phyloP scores from a whole-genome alignment of 2,113 vertebrate genomes.

The Acanthisitta chloris region DNA sequence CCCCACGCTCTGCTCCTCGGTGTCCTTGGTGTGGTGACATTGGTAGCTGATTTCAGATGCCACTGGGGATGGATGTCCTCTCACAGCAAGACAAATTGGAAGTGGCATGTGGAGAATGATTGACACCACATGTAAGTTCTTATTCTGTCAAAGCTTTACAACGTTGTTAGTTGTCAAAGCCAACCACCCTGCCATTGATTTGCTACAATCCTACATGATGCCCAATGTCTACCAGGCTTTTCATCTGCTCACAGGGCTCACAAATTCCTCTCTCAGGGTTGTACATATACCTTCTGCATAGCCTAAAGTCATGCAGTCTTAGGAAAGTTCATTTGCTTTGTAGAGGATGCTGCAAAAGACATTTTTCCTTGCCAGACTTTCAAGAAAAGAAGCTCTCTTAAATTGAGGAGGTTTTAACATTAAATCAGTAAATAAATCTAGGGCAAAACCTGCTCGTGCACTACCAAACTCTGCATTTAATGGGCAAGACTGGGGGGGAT shows the following conservation, averaged over 20 bases:
- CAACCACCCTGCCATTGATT: neutral
- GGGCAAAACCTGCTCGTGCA: neutral
- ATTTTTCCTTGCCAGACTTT: neutral
- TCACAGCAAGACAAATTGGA: slow-evolving; percentile 32
- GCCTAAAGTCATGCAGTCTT: slow-evolving; percentile 10
- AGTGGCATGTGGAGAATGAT: slow-evolving; percentile 53
- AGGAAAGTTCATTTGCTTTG: neutral
- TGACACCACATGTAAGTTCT: slow-evolving; percentile 67
- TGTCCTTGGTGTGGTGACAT: slow-evolving; percentile 40
- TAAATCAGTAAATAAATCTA: neutral
- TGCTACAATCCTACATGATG: slow-evolving; percentile 47
- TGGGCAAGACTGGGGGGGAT: accelerated
- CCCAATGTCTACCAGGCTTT: slow-evolving; percentile 53
- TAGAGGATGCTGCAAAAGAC: neutral
- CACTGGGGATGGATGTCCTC: slow-evolving; percentile 43
- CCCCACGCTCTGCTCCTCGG: neutral
- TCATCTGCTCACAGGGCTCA: neutral
- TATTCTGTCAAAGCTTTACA: slow-evolving; percentile 64
- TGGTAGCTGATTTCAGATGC: slow-evolving; percentile 50
- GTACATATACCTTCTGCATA: neutral
- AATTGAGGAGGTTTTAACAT: neutral
- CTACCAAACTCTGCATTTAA: neutral
- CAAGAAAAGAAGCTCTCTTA: neutral
- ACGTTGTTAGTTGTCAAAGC: slow-evolving; percentile 61
- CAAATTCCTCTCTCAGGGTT: neutral